Evolutionary conservation across 1,140 invertebrate species (phyloP).

Genomic region (Gryllus bimaculatus): DNA sequence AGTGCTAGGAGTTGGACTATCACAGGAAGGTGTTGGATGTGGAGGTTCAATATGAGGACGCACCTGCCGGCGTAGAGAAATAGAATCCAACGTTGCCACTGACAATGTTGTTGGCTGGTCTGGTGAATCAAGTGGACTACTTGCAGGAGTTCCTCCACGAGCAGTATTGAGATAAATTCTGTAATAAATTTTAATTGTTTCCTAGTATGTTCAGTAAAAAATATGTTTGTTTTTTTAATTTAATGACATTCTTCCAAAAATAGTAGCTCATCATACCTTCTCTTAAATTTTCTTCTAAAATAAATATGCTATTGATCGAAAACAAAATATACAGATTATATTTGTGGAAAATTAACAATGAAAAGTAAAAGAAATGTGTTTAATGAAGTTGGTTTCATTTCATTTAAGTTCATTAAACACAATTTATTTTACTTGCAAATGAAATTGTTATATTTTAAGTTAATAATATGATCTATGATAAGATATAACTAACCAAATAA

Average conservation of each 20-base stretch:
- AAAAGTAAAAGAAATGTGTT: too few relatives aligned
- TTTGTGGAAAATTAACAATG: too few relatives aligned
- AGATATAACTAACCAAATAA: too few relatives aligned
- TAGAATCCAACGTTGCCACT: conserved; percentile 48
- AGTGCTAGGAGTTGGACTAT: not conserved
- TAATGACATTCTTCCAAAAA: not conserved
- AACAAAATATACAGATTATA: too few relatives aligned
- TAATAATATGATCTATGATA: too few relatives aligned
- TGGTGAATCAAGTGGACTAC: conserved; percentile 60
- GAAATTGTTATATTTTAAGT: too few relatives aligned
- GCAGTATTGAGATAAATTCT: conserved; percentile 60
- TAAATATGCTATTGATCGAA: too few relatives aligned
- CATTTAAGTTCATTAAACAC: too few relatives aligned
- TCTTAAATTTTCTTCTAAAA: too few relatives aligned
- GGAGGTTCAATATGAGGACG: conserved; percentile 28
- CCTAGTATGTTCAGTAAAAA: too few relatives aligned
- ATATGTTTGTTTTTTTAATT: not conserved
- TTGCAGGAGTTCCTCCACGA: conserved; percentile 42
- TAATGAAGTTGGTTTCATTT: too few relatives aligned
- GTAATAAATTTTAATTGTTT: conserved; percentile 28
- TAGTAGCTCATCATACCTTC: not conserved
- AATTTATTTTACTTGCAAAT: too few relatives aligned
- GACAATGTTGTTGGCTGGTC: conserved; percentile 40
- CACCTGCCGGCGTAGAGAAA: conserved; percentile 42
- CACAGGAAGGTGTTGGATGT: conserved; percentile 14